phyloP scores from a whole-genome alignment of 2,888 invertebrate genomes.

The Caenorhabditis panamensis region DNA sequence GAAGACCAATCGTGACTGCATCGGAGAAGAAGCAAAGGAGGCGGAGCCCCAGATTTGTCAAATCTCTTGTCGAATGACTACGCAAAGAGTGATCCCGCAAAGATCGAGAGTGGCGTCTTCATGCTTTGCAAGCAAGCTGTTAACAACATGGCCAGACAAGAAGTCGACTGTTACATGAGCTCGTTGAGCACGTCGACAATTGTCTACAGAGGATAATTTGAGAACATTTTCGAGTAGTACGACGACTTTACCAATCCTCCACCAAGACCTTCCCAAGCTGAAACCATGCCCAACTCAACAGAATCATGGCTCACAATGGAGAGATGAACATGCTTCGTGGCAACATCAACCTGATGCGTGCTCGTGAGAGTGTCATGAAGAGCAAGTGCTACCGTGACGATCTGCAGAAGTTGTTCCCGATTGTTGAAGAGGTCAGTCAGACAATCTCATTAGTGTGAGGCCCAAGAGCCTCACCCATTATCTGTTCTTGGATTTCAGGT shows the following conservation, averaged over 20 bases:
- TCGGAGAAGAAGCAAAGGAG: constrained; percentile 93
- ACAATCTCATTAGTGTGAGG: not conserved
- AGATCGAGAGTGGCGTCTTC: constrained; percentile 87
- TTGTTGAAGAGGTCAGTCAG: constrained; percentile 86
- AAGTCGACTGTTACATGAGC: constrained; percentile 94
- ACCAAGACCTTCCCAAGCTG: constrained; percentile 99
- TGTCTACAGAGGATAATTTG: constrained; percentile 97
- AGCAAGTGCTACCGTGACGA: constrained; percentile 87
- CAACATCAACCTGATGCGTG: constrained; percentile 98
- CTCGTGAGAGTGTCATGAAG: constrained; percentile 85
- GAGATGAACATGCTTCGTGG: constrained; percentile 99
- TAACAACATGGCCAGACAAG: constrained; percentile 90
- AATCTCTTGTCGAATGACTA: constrained; percentile 84
- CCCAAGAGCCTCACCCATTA: not conserved
- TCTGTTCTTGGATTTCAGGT: not conserved
- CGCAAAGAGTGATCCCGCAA: constrained; percentile 84
- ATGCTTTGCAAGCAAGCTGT: constrained; percentile 93
- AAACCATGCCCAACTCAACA: constrained; percentile 98
- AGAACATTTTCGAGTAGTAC: constrained; percentile 89
- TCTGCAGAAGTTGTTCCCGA: constrained; percentile 90
- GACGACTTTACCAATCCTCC: constrained; percentile 84
- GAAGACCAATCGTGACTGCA: constrained; percentile 89
- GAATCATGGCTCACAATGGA: constrained; percentile 96
- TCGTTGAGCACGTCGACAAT: constrained; percentile 92
- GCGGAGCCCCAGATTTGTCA: constrained; percentile 97